Evolutionary conservation across 1,140 invertebrate genomes (phyloP), one percentile per base, ranked within the genome.

Genomic region (Drosophila murphyi): DNA sequence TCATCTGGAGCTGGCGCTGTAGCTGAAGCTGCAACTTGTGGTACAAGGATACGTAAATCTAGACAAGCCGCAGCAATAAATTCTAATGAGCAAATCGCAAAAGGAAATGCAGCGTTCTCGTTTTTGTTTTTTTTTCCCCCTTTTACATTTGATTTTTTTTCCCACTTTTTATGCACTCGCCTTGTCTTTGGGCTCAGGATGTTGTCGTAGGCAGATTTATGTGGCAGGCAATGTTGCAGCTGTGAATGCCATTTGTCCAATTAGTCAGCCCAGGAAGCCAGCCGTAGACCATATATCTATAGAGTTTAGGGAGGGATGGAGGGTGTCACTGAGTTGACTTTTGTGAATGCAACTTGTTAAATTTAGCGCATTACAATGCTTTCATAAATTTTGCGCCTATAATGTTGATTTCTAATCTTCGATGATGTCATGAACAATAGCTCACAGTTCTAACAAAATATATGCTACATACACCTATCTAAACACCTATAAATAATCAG

Each of bases 81-180:
- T 88, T 88, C 83, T 89, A 88, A 88, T 88, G 83, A 88, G 83
- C 83, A 88, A 89, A 88, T 88, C 83, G 85, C 85, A 78, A 83
- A 88, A 88, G 83, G 83, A 88, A 88, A 71, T 76, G 68, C 74
- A 77, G 73, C 62, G 74, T 89, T 89, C 83, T 85, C 54, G 71
- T 70, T 71, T 72, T 52, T 34, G 51, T 43, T 45, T 37, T 64
- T 51, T 39, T 41, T 39, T 37, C 6, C 32, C 29, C 5, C 6
- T 59, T 51, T 34, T 34, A 12, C 20, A 20, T 72, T 52, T 34
- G 51, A 39, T 45, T 37, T 64, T 51, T 39, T 41, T 39, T 37
- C 6, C 32, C 29, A 3, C 6, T 59, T 51, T 34, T 34, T 20
- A 20, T 20, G 20, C 20, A 12, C 37, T 45, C 20, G 8, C 6